Conservation (phyloP, 2,113 vertebrate species). For the Gadus macrocephalus region DNA sequence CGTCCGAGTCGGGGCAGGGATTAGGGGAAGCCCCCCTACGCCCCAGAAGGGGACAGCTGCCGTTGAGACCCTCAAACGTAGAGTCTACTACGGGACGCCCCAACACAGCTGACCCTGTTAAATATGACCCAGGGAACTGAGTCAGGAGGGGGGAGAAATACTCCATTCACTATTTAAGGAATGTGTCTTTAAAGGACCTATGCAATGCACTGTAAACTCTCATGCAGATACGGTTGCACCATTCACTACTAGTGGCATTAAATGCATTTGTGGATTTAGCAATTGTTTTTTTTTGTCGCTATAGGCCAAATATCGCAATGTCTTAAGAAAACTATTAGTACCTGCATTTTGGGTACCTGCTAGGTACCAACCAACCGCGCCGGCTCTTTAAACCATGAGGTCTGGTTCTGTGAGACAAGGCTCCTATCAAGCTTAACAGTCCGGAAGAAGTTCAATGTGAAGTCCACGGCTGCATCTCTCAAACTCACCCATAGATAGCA, state of each 20-base stretch:
- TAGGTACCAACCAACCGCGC: no score
- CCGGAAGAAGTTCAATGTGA: no score
- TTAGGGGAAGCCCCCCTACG: slow-evolving; percentile 15
- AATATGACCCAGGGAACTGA: slow-evolving; percentile 5
- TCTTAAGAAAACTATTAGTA: no score
- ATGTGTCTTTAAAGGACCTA: not conserved
- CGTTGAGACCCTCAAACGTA: not conserved
- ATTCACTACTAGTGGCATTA: not conserved
- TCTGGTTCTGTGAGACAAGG: no score
- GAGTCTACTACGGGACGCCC: not conserved
- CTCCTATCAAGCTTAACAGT: no score
- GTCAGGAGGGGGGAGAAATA: slow-evolving; percentile 9
- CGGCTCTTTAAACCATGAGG: no score
- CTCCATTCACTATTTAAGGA: slow-evolving; percentile 4
- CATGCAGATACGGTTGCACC: not conserved
- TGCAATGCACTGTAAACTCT: not conserved
- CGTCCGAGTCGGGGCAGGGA: not conserved
- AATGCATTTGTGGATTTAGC: no score
- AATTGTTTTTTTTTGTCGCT: no score
- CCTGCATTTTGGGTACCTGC: no score
- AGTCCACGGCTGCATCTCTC: no score
- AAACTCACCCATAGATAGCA: no score
- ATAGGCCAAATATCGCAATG: no score
- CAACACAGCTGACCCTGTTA: not conserved
- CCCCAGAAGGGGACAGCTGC: not conserved